phyloP scores from a whole-genome alignment of 2,797 vertebrate species.

The Zenarchopterus dispar region DNA sequence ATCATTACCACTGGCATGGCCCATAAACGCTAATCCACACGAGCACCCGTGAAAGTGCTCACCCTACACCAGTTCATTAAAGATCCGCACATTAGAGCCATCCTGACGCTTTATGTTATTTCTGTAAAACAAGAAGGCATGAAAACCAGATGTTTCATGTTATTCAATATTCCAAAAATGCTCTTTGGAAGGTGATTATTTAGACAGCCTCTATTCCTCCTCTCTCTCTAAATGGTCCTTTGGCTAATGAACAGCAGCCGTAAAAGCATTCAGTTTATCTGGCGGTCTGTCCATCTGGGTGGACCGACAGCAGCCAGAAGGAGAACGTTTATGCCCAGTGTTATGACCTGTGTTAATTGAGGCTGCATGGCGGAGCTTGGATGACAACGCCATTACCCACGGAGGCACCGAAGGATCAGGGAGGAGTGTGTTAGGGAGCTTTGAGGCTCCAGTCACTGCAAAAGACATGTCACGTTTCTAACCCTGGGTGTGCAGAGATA shows the following conservation, averaged over 20 bases:
- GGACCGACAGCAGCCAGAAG: constrained; percentile 73
- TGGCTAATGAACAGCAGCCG: constrained; percentile 72
- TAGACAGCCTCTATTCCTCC: constrained; percentile 55
- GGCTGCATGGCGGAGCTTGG: constrained; percentile 61
- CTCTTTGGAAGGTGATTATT: constrained; percentile 74
- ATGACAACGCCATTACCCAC: constrained; percentile 73
- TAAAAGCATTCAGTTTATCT: constrained; percentile 75
- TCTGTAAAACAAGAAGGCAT: constrained; percentile 77
- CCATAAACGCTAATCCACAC: constrained; percentile 80
- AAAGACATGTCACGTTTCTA: constrained; percentile 79
- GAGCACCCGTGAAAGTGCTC: constrained; percentile 76
- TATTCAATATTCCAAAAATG: constrained; percentile 79
- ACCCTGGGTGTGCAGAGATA: constrained; percentile 69
- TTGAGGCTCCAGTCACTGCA: constrained; percentile 69
- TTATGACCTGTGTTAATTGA: constrained; percentile 80
- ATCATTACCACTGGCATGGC: constrained; percentile 76
- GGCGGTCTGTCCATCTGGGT: constrained; percentile 71
- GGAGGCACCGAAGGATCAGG: constrained; percentile 41
- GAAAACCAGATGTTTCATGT: constrained; percentile 81
- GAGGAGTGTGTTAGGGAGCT: constrained; percentile 37
- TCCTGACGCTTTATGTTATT: constrained; percentile 77
- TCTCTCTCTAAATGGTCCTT: constrained; percentile 64
- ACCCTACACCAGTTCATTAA: constrained; percentile 81
- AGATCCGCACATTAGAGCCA: constrained; percentile 78
- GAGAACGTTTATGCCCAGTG: constrained; percentile 66